phyloP scores from a whole-genome alignment of 1,140 invertebrate species.

The Psix sp. region DNA sequence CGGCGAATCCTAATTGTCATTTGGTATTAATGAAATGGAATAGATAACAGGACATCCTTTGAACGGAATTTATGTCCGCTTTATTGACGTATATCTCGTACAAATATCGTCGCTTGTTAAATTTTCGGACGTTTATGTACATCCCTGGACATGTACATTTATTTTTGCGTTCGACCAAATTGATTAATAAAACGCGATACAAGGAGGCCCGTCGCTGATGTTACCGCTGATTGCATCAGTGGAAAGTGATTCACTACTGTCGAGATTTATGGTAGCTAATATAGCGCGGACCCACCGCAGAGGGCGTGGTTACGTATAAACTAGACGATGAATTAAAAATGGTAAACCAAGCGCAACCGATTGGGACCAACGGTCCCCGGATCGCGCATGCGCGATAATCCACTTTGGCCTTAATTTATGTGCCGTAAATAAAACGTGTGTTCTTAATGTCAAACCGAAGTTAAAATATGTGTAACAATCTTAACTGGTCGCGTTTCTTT shows the following conservation, averaged over 20 bases:
- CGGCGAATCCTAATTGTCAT: slow-evolving; percentile 46
- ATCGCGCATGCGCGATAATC: slow-evolving; percentile 33
- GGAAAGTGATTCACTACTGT: slow-evolving; percentile 58
- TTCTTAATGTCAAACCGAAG: slow-evolving; percentile 38
- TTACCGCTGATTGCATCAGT: slow-evolving; percentile 53
- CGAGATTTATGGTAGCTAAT: slow-evolving; percentile 59
- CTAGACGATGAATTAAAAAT: slow-evolving; percentile 61
- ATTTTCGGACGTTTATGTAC: slow-evolving; percentile 45
- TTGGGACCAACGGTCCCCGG: slow-evolving; percentile 23
- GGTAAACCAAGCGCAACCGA: slow-evolving; percentile 55
- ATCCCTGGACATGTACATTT: slow-evolving; percentile 24
- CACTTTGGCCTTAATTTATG: slow-evolving; percentile 53
- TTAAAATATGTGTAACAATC: slow-evolving; percentile 50
- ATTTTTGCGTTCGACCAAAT: slow-evolving; percentile 34
- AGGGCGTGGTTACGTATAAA: slow-evolving; percentile 59
- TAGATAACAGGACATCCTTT: slow-evolving; percentile 50
- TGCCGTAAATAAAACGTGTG: slow-evolving; percentile 40
- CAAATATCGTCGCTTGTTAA: slow-evolving; percentile 43
- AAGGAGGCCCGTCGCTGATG: slow-evolving; percentile 28
- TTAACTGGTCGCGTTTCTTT: neutral
- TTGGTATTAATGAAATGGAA: slow-evolving; percentile 54
- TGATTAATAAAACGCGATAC: slow-evolving; percentile 52
- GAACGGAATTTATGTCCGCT: slow-evolving; percentile 38
- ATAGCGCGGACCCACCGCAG: slow-evolving; percentile 17
- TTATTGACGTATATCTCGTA: slow-evolving; percentile 41